These are phyloP conservation scores for Eudemis profundana DNA, from an alignment of 2,888 invertebrate genomes.

Conservation along the genomic window DNA sequence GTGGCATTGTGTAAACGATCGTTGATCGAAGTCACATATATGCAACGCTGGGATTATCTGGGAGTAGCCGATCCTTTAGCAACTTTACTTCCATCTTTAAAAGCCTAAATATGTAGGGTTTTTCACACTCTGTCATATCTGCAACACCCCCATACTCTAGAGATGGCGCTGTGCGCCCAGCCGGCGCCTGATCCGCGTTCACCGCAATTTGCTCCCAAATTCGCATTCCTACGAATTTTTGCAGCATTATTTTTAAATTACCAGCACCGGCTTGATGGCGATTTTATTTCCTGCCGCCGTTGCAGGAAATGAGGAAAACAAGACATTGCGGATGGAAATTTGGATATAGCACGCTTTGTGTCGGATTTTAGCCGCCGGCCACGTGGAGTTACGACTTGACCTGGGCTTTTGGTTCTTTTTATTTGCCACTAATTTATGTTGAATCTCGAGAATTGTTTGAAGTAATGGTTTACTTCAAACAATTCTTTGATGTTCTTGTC, in stretches of 20 bases:
- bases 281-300: conserved; percentile 79
- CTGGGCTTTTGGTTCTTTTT: conserved; percentile 22
- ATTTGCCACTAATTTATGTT: conserved; percentile 24
- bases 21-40: too few species aligned
- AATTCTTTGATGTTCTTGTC: conserved; percentile 5
- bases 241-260: conserved; percentile 82
- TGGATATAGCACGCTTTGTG: conserved; percentile 62
- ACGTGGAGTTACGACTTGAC: conserved; percentile 32
- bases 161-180: conserved; percentile 44
- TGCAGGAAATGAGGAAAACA: conserved; percentile 78
- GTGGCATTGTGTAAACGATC: too few species aligned
- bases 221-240: conserved; percentile 74
- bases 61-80: too few species aligned
- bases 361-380: conserved; percentile 48
- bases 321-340: conserved; percentile 69
- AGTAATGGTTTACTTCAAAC: too few species aligned
- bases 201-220: conserved; percentile 74
- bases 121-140: conserved; percentile 14
- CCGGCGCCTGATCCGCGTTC: conserved; percentile 60
- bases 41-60: too few species aligned
- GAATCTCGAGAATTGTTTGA: conserved; percentile 24
- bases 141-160: conserved; percentile 18
- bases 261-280: conserved; percentile 76
- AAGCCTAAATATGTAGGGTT: too few species aligned
- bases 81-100: too few species aligned